phyloP scores from a whole-genome alignment of 1,140 invertebrate genomes.

The Limonius californicus region DNA sequence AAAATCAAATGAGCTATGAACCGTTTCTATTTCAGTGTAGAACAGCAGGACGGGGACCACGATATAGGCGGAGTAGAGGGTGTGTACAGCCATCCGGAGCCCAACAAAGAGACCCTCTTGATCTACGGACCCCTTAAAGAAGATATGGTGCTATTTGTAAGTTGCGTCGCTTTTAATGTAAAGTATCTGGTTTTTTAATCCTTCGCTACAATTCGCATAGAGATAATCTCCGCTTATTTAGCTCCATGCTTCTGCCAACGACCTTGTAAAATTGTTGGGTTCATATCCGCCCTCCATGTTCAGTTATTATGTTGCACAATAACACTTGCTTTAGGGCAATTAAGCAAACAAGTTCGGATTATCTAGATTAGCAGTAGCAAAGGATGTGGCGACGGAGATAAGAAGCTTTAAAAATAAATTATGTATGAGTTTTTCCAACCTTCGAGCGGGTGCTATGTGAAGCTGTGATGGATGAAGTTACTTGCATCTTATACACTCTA shows the following conservation, averaged over 20 bases:
- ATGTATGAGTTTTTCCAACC: constrained; percentile 28
- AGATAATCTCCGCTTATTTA: not conserved
- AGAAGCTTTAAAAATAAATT: constrained; percentile 33
- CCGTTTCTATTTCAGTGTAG: constrained; percentile 29
- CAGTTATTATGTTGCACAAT: constrained; percentile 1
- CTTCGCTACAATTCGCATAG: not conserved
- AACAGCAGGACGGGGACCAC: constrained; percentile 45
- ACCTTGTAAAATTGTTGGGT: not conserved
- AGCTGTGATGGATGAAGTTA: constrained; percentile 19
- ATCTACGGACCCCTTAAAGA: constrained; percentile 50
- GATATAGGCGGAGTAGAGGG: constrained; percentile 44
- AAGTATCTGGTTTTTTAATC: not conserved
- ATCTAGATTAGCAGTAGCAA: constrained; percentile 20
- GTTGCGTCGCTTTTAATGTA: constrained; percentile 6
- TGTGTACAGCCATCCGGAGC: constrained; percentile 48
- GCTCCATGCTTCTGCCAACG: not conserved
- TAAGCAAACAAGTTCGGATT: constrained; percentile 22
- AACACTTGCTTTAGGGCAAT: constrained; percentile 19
- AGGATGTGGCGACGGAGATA: constrained; percentile 21
- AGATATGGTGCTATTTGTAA: constrained; percentile 46
- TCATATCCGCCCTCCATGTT: not conserved
- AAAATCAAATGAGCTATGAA: constrained; percentile 2
- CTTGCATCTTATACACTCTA: not conserved
- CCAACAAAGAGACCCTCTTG: constrained; percentile 46
- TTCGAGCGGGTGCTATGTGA: constrained; percentile 20